phyloP scores from a whole-genome alignment of 92 coral and sea anemone genomes.

The Zoanthus sociatus region DNA sequence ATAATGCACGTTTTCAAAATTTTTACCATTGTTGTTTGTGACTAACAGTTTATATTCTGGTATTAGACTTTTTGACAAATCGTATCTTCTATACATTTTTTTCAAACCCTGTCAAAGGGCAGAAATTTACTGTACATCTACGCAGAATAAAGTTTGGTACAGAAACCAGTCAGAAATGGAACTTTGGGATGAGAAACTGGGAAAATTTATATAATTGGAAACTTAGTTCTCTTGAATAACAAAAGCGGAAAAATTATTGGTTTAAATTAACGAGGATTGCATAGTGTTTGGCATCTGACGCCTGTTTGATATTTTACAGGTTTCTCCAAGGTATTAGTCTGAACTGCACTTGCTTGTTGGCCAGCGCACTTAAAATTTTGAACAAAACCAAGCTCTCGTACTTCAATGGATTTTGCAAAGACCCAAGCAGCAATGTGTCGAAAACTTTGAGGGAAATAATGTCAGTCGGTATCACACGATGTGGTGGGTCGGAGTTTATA shows the following conservation, averaged over 20 bases:
- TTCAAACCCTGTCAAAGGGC: no score
- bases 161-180: no score
- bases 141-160: no score
- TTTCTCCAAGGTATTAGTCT: slow-evolving; percentile 36
- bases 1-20: no score
- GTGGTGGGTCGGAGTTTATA: slow-evolving; percentile 3
- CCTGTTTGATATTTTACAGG: background rate
- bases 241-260: background rate
- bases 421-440: background rate
- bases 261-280: background rate
- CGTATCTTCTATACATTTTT: no score
- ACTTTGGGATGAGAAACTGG: no score
- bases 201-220: no score
- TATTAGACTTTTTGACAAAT: no score
- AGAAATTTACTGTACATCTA: no score
- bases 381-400: slow-evolving; percentile 34
- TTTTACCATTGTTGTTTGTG: no score
- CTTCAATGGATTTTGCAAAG: slow-evolving; percentile 19
- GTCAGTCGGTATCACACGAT: background rate
- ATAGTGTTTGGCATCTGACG: background rate
- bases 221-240: no score
- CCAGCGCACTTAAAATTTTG: slow-evolving; percentile 34
- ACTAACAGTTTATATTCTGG: no score
- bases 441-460: slow-evolving; percentile 3
- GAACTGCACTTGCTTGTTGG: slow-evolving; percentile 34